A percentile compares a stretch with the other conserved stretches of the same genome.
These are phyloP conservation scores for Epinotia ramella DNA, from an alignment of 2,888 invertebrate species.

Conservation along the genomic window DNA sequence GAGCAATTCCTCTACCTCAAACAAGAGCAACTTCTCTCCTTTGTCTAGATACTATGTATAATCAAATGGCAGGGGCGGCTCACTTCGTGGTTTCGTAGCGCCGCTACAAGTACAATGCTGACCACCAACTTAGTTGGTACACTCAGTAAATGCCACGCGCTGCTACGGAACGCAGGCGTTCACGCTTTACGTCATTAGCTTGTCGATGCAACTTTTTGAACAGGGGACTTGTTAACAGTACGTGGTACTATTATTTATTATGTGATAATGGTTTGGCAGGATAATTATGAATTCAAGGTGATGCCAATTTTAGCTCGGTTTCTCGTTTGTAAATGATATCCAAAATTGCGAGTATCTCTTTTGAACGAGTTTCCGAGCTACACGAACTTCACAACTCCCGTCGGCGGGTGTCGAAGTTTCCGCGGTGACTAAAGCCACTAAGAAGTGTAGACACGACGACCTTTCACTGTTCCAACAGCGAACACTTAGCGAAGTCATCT, in stretches of 20 bases:
- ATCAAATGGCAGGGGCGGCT: no score
- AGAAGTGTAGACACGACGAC: conserved; percentile 15
- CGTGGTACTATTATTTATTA: no score
- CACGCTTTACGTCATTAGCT: no score
- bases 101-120: no score
- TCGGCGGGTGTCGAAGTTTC: conserved; percentile 26
- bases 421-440: neutral
- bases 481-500: conserved; percentile 3
- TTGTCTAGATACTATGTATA: no score
- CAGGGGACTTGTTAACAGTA: no score
- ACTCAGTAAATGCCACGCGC: no score
- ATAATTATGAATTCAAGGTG: neutral
- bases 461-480: neutral
- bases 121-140: no score
- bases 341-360: neutral
- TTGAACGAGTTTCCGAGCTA: neutral
- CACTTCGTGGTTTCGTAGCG: no score
- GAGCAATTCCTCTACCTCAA: neutral
- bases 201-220: no score
- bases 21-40: neutral
- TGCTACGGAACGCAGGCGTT: no score
- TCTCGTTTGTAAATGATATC: conserved; percentile 1
- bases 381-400: conserved; percentile 1
- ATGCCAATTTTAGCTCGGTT: no score
- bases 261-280: neutral